Evolutionary conservation across 2,797 vertebrate genomes (phyloP), one percentile per base, ranked within the genome.

Genomic region (Muscicapa striata): DNA sequence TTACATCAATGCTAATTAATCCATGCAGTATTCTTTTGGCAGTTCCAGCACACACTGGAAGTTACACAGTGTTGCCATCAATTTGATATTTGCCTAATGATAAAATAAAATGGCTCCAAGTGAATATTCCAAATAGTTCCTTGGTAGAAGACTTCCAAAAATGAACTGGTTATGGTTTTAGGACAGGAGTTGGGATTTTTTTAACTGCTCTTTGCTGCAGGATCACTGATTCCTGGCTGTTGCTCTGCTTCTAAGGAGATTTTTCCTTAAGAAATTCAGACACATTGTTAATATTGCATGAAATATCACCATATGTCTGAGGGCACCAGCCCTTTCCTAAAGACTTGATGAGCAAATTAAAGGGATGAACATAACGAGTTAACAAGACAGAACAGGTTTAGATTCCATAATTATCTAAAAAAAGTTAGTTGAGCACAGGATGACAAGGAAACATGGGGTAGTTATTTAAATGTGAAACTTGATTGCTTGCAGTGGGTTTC

Each of bases 401-500:
- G 58, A 34, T 74, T 77, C 73, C 34, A 6, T 86, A 61, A 77
- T 49, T 54, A 70, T 64, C 51, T 29, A 43, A 85, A 59, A 81
- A 10, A 54, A 81, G 41, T 49, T 83, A 24, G 49, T 61, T 83
- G 62, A 73, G 43, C 52, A 69, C 27, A 59, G 73, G 43, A 55
- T 91, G 66, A 72, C 62, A 87, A 74, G 84, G 92, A 75, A 89
- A 51, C 62, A 29, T 22, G 68, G 69, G 48, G 30, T 79, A 26
- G 83, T 74, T 84, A 74, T 83, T 93, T 77, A 87, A 88, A 87
- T 83, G 12, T 32, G 73, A 84, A 75, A 41, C 51, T 70, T 67
- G 77, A 90, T 85, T 87, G 49, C 86, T 62, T 87, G 61, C 76
- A 82, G 45, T 91, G 64, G 49, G 41, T 57, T 96, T 91, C 73